Evolutionary conservation across 2,113 vertebrate genomes (phyloP).

Genomic region (Caloenas nicobarica): DNA sequence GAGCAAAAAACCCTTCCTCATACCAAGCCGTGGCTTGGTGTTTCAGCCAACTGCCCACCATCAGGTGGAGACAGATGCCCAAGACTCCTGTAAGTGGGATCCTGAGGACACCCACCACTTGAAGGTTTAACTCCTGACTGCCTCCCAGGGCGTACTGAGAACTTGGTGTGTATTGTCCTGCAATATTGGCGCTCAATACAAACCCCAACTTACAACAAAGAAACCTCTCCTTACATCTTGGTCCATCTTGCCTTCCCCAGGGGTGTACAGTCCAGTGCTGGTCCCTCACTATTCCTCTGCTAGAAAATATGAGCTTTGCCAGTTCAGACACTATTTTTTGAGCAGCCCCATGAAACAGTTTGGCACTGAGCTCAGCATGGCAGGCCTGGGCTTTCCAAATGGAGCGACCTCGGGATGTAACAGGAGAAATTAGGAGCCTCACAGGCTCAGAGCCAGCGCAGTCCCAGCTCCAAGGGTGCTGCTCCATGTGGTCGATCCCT

Average conservation of each 20-base stretch:
- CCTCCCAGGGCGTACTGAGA: too few relatives aligned
- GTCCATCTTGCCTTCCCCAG: background rate
- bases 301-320: background rate
- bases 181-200: background rate
- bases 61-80: background rate
- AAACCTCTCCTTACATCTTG: background rate
- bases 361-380: background rate
- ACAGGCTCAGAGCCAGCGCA: slow-evolving; percentile 31
- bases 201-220: background rate
- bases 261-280: background rate
- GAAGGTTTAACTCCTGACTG: background rate
- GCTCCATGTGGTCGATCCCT: background rate
- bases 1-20: background rate
- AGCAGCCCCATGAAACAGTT: background rate
- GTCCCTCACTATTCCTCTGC: background rate
- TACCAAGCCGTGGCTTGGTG: background rate
- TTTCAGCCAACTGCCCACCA: background rate
- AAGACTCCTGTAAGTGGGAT: background rate
- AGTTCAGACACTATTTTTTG: background rate
- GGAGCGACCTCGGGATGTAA: slow-evolving; percentile 14
- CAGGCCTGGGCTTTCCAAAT: slow-evolving; percentile 22
- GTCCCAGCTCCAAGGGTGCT: background rate
- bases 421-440: slow-evolving; percentile 32
- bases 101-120: background rate
- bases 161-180: background rate